Conservation (phyloP, 2,113 vertebrate species). For the Zapornia atra region DNA sequence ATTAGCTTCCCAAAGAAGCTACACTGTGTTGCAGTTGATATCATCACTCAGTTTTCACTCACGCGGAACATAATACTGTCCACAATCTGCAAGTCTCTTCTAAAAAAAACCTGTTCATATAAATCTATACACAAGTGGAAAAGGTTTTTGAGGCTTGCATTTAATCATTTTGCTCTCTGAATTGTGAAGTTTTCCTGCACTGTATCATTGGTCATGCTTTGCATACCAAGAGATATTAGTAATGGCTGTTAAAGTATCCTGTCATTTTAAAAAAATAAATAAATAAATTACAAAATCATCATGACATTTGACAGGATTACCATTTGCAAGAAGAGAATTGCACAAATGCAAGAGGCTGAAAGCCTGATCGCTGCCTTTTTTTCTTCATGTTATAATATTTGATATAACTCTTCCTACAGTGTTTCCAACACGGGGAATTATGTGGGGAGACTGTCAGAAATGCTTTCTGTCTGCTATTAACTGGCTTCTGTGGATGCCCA, state of each 20-base stretch:
- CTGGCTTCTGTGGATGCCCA: neutral
- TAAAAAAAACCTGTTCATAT: neutral
- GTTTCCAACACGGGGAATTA: neutral
- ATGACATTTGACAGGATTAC: constrained; percentile 20
- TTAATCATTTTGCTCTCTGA: neutral
- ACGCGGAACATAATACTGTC: neutral
- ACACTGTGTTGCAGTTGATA: neutral
- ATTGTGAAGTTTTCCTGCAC: constrained; percentile 12
- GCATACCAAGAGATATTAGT: constrained; percentile 6
- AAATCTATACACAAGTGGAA: neutral
- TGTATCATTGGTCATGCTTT: neutral
- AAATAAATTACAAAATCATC: neutral
- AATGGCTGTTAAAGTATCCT: neutral
- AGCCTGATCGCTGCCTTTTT: neutral
- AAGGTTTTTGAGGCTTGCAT: neutral
- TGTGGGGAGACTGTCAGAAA: neutral
- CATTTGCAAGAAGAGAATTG: neutral
- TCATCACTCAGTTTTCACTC: neutral
- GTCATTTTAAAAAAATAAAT: neutral
- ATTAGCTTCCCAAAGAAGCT: neutral
- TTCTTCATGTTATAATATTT: neutral
- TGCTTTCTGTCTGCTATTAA: neutral
- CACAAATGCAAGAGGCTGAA: neutral
- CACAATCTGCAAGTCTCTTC: neutral
- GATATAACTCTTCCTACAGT: neutral